Percentiles rank a stretch among this genome's conserved stretches.
Evolutionary conservation across 2,113 vertebrate species (phyloP).

Genomic region (Archocentrus centrarchus): DNA sequence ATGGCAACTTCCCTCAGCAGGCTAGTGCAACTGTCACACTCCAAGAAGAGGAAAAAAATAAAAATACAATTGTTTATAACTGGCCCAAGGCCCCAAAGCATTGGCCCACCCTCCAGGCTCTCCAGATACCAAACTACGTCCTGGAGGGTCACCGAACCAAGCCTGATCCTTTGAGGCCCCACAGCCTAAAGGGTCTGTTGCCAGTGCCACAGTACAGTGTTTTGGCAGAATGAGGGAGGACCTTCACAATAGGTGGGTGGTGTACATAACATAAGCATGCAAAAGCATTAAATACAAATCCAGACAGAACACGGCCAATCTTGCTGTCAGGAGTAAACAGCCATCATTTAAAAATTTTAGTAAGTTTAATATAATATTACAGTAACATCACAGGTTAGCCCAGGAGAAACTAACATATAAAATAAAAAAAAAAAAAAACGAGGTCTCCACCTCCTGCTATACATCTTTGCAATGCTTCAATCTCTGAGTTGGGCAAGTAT

Average conservation of each 20-base stretch:
- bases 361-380: slow-evolving; percentile 44
- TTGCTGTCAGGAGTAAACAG: slow-evolving; percentile 45
- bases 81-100: accelerated
- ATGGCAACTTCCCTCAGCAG: not conserved
- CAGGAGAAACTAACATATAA: slow-evolving; percentile 39
- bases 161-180: not conserved
- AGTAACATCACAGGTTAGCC: slow-evolving; percentile 48
- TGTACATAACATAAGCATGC: not conserved
- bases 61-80: not conserved
- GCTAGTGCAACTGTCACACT: not conserved
- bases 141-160: not conserved
- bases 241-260: not conserved
- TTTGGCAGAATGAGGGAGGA: not conserved
- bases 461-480: slow-evolving; percentile 11
- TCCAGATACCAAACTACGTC: not conserved
- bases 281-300: not conserved
- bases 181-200: not conserved
- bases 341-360: slow-evolving; percentile 41
- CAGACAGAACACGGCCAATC: slow-evolving; percentile 3
- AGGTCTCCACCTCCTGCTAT: slow-evolving; percentile 22
- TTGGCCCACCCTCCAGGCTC: not conserved
- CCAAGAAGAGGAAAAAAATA: not conserved
- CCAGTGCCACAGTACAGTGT: not conserved
- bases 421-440: not conserved
- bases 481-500: slow-evolving; percentile 16